These are phyloP conservation scores for Pitangus sulphuratus DNA, from an alignment of 2,797 vertebrate species.

Conservation along the genomic window DNA sequence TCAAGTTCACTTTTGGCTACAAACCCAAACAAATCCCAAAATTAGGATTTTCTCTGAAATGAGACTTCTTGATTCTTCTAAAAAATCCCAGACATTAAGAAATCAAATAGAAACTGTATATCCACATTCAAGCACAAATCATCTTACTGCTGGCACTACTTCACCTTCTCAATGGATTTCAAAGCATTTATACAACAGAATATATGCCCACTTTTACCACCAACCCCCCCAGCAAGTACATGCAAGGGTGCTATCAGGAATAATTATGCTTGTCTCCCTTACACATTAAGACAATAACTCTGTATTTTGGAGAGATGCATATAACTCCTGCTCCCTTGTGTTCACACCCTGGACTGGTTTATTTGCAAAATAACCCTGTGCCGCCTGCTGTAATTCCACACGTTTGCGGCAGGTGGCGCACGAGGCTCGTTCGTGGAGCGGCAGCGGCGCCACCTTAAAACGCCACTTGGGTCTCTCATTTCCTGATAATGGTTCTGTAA, in stretches of 20 bases:
- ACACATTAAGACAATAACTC: not conserved
- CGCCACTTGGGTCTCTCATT: not conserved
- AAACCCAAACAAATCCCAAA: not conserved
- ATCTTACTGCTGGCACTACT: not conserved
- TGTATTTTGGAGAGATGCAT: not conserved
- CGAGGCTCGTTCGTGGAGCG: not conserved
- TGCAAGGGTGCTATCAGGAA: not conserved
- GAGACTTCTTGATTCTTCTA: not conserved
- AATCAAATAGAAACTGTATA: not conserved
- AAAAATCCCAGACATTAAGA: not conserved
- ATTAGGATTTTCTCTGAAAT: not conserved
- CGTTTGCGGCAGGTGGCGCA: conserved; percentile 1
- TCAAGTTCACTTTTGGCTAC: not conserved
- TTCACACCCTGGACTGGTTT: not conserved
- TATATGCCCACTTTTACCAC: not conserved
- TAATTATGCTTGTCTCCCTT: not conserved
- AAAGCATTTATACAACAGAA: not conserved
- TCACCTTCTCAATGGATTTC: not conserved
- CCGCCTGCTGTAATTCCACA: not conserved
- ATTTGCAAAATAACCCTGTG: not conserved
- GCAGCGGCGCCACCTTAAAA: accelerated
- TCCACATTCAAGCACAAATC: not conserved
- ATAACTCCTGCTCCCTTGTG: not conserved
- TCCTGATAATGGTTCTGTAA: not conserved
- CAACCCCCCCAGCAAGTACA: not conserved